These are phyloP conservation scores for Erithacus rubecula DNA, from an alignment of 2,797 vertebrate genomes.

Conservation along the genomic window DNA sequence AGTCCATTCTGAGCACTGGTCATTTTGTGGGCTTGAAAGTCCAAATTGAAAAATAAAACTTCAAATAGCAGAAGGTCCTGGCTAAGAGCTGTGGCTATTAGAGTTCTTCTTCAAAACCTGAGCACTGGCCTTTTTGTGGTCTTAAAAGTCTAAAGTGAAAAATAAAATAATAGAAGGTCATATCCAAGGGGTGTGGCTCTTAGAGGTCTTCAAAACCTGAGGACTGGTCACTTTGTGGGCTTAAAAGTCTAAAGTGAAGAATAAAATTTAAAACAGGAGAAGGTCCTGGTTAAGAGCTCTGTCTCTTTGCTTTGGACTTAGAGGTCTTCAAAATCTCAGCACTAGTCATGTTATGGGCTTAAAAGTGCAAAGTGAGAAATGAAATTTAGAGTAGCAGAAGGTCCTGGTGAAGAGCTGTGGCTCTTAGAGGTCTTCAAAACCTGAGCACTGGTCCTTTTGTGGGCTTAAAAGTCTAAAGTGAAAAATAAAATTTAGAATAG, in stretches of 20 bases:
- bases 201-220: too few relatives aligned
- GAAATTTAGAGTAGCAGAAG: too few relatives aligned
- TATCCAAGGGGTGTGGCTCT: not conserved
- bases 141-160: not conserved
- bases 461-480: too few relatives aligned
- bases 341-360: not conserved
- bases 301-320: not conserved
- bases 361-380: not conserved
- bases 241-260: too few relatives aligned
- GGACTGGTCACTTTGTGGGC: too few relatives aligned
- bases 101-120: too few relatives aligned
- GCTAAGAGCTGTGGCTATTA: not conserved
- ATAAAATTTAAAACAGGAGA: not conserved
- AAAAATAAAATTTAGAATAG: not conserved
- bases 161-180: not conserved
- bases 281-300: not conserved
- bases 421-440: too few relatives aligned
- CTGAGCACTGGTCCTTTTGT: too few relatives aligned
- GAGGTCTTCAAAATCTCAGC: not conserved
- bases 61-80: not conserved
- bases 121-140: not conserved
- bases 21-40: not conserved
- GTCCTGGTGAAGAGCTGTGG: too few relatives aligned
- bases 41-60: too few relatives aligned
- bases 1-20: fast-evolving